Base-by-base conservation (phyloP, 2,113 vertebrate genomes). In the Pelobates fuscus region DNA sequence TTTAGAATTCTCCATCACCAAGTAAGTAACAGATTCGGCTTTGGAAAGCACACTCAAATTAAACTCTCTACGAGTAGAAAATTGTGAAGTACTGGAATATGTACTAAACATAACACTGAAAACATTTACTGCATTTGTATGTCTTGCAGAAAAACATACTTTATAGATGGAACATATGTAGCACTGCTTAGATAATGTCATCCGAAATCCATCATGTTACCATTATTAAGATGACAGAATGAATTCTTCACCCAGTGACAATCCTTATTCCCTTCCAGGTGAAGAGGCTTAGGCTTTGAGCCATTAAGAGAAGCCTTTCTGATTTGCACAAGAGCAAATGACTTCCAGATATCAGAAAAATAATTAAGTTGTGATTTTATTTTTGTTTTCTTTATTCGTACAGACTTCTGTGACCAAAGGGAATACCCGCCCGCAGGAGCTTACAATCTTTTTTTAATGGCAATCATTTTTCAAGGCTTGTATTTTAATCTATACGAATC, bases 401-500 rank as follows among this genome's bases (percentile, higher is more conserved):
- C 57, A 46, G 37, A 49, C 64, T 17, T 32, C 17, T 32, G 49
- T 67, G 54, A 24, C 72, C 11, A 12, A 32, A 32, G 55, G 54
- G 24, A 24, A 65, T 49, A 8, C 21, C 37, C n/a, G 27, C 64
- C 72, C 54, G 41, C 20, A 76, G 54, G 55, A 67, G 41, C 64
- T 76, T 76, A 60, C 72, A 67, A 60, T 76, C 72, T 49, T 67
- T 67, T 55, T 65, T 10, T 59, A 66, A 46, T 66, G 37, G 29
- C 20, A 43, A 27, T 44, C 5, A 30, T 59, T 75, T 75, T 67
- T 67, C 26, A 75, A 58, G 52, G 52, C 44, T 7, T 60, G 25
- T 17, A 58, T 59, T 27, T 67, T 67, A 67, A 67, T 75, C 54
- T 75, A 44, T 67, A 29, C 24, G 26, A 67, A 46, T 67, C 52